These are phyloP conservation scores for Oceanodroma leucorhoa DNA, from an alignment of 2,797 vertebrate species.

Conservation along the genomic window DNA sequence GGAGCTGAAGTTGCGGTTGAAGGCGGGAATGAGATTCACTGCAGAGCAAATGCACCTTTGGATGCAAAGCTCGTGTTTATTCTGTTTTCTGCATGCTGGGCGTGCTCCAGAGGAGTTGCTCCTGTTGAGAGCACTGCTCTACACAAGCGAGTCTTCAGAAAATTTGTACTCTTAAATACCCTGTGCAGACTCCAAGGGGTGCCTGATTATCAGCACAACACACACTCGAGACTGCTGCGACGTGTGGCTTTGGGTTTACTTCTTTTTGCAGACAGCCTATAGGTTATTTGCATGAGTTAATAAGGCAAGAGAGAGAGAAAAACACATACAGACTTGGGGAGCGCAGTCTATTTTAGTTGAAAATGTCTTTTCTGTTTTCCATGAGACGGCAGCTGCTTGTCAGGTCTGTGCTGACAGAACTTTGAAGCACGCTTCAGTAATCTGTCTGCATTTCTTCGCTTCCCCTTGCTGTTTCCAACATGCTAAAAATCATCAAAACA, in stretches of 20 bases:
- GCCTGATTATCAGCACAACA: background rate
- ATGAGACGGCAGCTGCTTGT: background rate
- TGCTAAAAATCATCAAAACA: constrained; percentile 34
- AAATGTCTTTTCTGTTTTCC: background rate
- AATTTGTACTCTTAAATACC: background rate
- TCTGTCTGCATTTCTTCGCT: constrained; percentile 9
- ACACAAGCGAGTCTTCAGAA: background rate
- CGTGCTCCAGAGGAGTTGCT: background rate
- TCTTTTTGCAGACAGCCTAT: background rate
- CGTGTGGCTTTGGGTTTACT: background rate
- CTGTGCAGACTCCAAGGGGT: background rate
- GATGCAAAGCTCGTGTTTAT: background rate
- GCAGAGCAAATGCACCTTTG: background rate
- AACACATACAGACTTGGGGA: background rate
- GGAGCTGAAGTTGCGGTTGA: rapidly evolving
- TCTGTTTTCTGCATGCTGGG: background rate
- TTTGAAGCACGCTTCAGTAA: background rate
- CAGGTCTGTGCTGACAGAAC: background rate
- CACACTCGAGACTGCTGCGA: rapidly evolving
- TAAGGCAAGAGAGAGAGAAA: background rate
- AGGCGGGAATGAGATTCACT: background rate
- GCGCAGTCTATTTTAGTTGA: background rate
- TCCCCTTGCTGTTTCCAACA: constrained; percentile 9
- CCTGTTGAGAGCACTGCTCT: background rate
- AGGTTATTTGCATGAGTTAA: background rate